A percentile compares a stretch with the other conserved stretches of the same genome.
Conservation (phyloP, 1,140 invertebrate genomes). For the Thaumetopoea pityocampa region DNA sequence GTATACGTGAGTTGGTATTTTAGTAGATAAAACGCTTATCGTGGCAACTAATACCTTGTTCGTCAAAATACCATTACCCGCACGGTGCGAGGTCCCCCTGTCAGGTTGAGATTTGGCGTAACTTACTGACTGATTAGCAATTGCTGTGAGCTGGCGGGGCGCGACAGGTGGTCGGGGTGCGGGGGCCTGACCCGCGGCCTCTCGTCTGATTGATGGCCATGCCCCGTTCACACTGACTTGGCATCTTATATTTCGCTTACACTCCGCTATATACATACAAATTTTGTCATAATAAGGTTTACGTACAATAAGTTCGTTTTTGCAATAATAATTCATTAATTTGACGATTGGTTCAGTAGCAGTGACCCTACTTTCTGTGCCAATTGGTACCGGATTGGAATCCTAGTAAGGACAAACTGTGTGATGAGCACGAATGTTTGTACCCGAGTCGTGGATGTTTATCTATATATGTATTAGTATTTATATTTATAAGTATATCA, state of each 20-base stretch:
- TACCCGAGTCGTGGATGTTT: no score
- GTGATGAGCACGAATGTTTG: no score
- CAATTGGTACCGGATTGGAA: no score
- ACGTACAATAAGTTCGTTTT: no score
- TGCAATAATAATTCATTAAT: no score
- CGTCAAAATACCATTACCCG: constrained; percentile 62
- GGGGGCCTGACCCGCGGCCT: constrained; percentile 47
- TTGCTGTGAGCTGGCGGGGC: constrained; percentile 41
- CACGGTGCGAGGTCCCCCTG: constrained; percentile 42
- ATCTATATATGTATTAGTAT: no score
- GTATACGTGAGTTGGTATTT: constrained; percentile 13
- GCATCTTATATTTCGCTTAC: constrained; percentile 23
- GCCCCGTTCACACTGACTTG: constrained; percentile 29
- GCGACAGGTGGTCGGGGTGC: constrained; percentile 49
- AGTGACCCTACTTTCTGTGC: no score
- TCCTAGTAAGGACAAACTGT: no score
- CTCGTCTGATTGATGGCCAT: constrained; percentile 54
- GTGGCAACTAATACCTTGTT: constrained; percentile 49
- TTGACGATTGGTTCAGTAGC: no score
- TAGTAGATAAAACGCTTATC: constrained; percentile 31
- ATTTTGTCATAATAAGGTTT: no score
- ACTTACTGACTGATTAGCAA: constrained; percentile 73
- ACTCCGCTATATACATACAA: constrained; percentile 4
- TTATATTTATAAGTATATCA: no score
- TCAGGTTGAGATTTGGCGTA: constrained; percentile 64